Percentiles rank a stretch among this genome's conserved stretches.
Evolutionary conservation across 2,888 invertebrate species (phyloP).

Genomic region (Fragum fragum): DNA sequence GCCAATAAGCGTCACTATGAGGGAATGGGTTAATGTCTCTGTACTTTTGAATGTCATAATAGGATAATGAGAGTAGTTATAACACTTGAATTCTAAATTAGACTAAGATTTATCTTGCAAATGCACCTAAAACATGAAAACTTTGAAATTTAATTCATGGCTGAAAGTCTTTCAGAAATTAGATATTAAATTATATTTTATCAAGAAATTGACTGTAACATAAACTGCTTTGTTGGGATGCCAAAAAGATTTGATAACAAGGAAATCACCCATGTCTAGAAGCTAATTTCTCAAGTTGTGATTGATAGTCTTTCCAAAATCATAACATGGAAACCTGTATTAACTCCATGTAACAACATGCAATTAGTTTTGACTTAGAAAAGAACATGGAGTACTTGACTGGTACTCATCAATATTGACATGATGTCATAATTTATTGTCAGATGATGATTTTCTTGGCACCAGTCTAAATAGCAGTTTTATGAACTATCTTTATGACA

Average conservation of each 20-base stretch:
- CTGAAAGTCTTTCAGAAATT: not conserved
- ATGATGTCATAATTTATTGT: slow-evolving; percentile 31
- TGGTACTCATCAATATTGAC: slow-evolving; percentile 15
- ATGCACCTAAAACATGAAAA: no score
- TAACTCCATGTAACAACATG: slow-evolving; percentile 11
- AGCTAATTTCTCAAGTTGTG: not conserved
- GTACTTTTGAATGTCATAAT: no score
- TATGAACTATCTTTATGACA: slow-evolving; percentile 27
- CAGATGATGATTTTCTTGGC: slow-evolving; percentile 27
- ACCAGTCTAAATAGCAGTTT: slow-evolving; percentile 10
- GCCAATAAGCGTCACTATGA: no score
- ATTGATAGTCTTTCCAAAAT: slow-evolving; percentile 7
- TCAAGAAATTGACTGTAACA: not conserved
- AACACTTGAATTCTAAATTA: no score
- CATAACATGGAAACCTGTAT: slow-evolving; percentile 8
- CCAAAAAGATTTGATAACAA: not conserved
- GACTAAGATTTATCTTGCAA: no score
- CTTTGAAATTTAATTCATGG: no score
- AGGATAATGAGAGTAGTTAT: no score
- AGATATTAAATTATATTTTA: not conserved
- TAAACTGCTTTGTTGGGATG: not conserved
- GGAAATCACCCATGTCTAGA: not conserved
- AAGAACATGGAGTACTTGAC: not conserved
- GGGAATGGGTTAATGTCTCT: no score
- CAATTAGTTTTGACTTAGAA: not conserved